A percentile compares a stretch with the other conserved stretches of the same genome.
Conservation (phyloP, 2,888 invertebrate species). For the Phortica okadai region DNA sequence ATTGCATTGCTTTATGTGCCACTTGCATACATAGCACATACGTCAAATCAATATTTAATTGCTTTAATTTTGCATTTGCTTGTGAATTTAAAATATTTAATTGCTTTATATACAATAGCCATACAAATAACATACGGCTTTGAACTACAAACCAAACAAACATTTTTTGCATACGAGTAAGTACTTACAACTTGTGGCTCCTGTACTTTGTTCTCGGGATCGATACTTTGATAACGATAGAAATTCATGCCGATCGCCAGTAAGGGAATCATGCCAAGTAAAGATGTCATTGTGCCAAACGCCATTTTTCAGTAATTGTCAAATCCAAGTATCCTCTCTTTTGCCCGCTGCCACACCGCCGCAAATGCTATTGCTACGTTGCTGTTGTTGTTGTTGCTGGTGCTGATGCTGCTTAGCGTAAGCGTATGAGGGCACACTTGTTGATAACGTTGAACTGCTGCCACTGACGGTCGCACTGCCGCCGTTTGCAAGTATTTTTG, state of each 20-base stretch:
- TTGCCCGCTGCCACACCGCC: conserved; percentile 49
- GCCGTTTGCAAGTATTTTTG: conserved; percentile 80
- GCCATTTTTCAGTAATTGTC: conserved; percentile 77
- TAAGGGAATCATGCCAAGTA: conserved; percentile 87
- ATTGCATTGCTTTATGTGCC: too few relatives aligned
- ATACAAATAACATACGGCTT: too few relatives aligned
- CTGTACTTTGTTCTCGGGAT: conserved; percentile 88
- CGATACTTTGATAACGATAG: conserved; percentile 87
- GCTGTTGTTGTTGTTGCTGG: conserved; percentile 37
- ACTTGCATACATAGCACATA: too few relatives aligned
- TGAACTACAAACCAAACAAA: too few relatives aligned
- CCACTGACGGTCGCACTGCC: conserved; percentile 24
- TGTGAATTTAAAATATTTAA: too few relatives aligned
- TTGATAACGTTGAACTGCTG: conserved; percentile 50
- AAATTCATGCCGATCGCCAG: conserved; percentile 88
- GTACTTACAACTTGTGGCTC: conserved; percentile 83
- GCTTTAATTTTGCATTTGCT: too few relatives aligned
- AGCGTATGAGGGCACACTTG: conserved; percentile 63
- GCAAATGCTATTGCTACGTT: conserved; percentile 38
- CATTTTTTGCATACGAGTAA: conserved; percentile 45
- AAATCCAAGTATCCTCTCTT: conserved; percentile 82
- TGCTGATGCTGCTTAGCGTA: conserved; percentile 35
- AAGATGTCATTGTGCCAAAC: conserved; percentile 81
- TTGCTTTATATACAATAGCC: too few relatives aligned
- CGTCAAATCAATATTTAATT: too few relatives aligned